Evolutionary conservation across 2,888 invertebrate species (phyloP).

Genomic region (Tethea ocularis): DNA sequence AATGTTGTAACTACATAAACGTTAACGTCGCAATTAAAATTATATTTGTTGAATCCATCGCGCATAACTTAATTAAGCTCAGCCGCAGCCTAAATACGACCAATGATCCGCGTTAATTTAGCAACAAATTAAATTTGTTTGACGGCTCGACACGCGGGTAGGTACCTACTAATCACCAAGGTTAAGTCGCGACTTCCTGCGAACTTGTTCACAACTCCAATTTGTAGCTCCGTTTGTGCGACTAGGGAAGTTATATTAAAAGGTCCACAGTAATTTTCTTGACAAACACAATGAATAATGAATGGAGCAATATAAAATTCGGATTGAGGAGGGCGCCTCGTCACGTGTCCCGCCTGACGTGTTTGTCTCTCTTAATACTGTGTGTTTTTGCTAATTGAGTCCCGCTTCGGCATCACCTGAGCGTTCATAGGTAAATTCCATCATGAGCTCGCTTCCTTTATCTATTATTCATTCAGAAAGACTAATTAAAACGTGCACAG

Average conservation of each 20-base stretch:
- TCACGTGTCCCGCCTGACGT: slow-evolving; percentile 71
- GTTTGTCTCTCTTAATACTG: slow-evolving; percentile 81
- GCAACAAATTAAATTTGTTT: slow-evolving; percentile 70
- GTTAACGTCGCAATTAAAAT: slow-evolving; percentile 3
- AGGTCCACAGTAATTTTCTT: slow-evolving; percentile 82
- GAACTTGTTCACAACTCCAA: slow-evolving; percentile 74
- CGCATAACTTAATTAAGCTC: slow-evolving; percentile 17
- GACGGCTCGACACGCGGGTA: slow-evolving; percentile 62
- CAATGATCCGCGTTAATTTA: slow-evolving; percentile 67
- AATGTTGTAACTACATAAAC: slow-evolving; percentile 5
- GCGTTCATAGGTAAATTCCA: slow-evolving; percentile 35
- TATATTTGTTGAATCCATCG: slow-evolving; percentile 7
- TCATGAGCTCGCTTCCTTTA: slow-evolving; percentile 50
- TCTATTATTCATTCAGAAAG: slow-evolving; percentile 67
- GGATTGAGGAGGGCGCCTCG: slow-evolving; percentile 74
- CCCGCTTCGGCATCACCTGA: slow-evolving; percentile 67
- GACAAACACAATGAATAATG: slow-evolving; percentile 81
- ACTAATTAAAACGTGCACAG: slow-evolving; percentile 58
- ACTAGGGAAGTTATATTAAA: slow-evolving; percentile 82
- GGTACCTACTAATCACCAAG: slow-evolving; percentile 59
- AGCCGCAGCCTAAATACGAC: slow-evolving; percentile 28
- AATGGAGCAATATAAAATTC: slow-evolving; percentile 81
- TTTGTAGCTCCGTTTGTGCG: slow-evolving; percentile 71
- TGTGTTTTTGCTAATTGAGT: slow-evolving; percentile 83
- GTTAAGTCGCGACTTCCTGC: slow-evolving; percentile 62